phyloP scores from a whole-genome alignment of 1,140 invertebrate species.

The Ectropis grisescens region DNA sequence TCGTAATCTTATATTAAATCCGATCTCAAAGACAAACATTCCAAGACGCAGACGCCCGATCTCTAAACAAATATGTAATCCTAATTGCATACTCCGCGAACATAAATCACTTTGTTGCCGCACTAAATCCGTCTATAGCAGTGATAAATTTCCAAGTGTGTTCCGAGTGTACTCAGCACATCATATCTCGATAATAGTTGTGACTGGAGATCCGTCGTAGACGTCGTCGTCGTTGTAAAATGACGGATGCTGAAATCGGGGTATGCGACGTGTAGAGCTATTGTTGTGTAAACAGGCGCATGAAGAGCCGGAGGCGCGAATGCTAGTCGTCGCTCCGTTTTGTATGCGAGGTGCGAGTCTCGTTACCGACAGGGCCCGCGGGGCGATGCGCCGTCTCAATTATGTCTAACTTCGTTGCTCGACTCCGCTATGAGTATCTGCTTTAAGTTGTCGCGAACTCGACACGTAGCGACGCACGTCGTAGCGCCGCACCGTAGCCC shows the following conservation, averaged over 20 bases:
- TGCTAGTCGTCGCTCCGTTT: slow-evolving; percentile 7
- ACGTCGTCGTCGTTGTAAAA: too few species aligned
- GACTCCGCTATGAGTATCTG: slow-evolving; percentile 22
- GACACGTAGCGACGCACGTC: too few species aligned
- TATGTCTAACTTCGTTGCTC: slow-evolving; percentile 46
- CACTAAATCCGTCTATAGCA: too few species aligned
- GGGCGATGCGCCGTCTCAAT: slow-evolving; percentile 35
- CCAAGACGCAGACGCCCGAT: background rate
- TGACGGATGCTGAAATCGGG: too few species aligned
- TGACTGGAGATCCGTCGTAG: too few species aligned
- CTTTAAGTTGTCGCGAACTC: slow-evolving; percentile 13
- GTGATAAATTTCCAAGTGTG: too few species aligned
- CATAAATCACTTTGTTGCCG: too few species aligned
- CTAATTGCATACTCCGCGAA: background rate
- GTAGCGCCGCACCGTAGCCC: too few species aligned
- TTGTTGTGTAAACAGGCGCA: background rate
- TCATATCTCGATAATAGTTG: background rate
- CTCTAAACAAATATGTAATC: background rate
- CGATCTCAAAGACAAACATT: slow-evolving; percentile 2
- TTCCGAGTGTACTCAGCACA: background rate
- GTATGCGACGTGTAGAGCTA: too few species aligned
- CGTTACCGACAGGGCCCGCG: slow-evolving; percentile 30
- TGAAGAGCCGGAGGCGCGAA: background rate
- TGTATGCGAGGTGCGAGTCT: slow-evolving; percentile 35
- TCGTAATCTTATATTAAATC: slow-evolving; percentile 11